Base-by-base conservation (phyloP, 1,140 invertebrate species). In the Sitophilus oryzae region DNA sequence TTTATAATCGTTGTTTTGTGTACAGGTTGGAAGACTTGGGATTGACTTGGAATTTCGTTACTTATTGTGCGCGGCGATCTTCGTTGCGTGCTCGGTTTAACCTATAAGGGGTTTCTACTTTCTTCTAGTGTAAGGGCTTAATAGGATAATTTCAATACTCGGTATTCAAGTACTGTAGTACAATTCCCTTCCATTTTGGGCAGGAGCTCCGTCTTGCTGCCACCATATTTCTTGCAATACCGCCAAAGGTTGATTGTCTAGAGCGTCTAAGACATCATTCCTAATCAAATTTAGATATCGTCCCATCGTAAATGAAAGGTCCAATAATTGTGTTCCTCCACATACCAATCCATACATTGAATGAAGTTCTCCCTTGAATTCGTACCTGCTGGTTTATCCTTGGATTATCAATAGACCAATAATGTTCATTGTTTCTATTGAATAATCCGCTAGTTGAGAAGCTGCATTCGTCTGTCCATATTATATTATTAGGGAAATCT, bases 401-500 rank as follows among this genome's bases (percentile, higher is more conserved):
- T 45, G 41, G 41, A 54, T 54, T 54, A 10, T 14, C 25, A 20
- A 11, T 21, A 14, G 42, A 10, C 52, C 42, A 54, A 30, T 54
- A 54, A 54, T 37, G 21, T 10, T 16, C 0, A 52, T 42, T 42
- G 18, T 25, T 18, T 43, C 50, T 19, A 43, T 43, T 52, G 16
- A 52, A 52, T 30, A 54, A 38, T 23, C 20, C 38, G 19, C 15
- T 47, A 20, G 36, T 54, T 40, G 42, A 47, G 11, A 34, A 22
- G 25, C 22, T 25, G 34, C 42, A 18, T 44, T 23, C 16, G 23
- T 56, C 46, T 30, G 46, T 42, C 53, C 45, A 50, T 21, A 55
- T 48, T 21, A 55, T 45, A 19, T 49, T 30, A 21, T 41, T 41
- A 25, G 45, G 38, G 38, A 47, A 49, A 56, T 56, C 34, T 22